These are phyloP conservation scores for Ichneumon xanthorius DNA, from an alignment of 2,888 invertebrate genomes.

Conservation along the genomic window DNA sequence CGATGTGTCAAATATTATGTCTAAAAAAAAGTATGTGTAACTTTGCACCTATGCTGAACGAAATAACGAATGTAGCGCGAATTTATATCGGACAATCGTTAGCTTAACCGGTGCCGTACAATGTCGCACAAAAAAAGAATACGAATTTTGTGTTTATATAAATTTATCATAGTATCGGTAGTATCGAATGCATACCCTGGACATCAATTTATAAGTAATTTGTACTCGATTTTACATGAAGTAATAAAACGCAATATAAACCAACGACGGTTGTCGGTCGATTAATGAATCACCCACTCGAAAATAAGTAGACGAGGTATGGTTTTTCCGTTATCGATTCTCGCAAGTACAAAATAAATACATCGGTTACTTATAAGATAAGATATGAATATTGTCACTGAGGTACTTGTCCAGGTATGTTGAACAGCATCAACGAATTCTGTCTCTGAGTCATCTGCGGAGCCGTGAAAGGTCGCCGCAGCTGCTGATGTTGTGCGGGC, in stretches of 20 bases:
- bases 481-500: conserved; percentile 52
- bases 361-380: conserved; percentile 54
- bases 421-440: conserved; percentile 69
- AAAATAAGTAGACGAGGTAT: not conserved
- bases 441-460: conserved; percentile 72
- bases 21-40: not conserved
- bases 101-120: conserved; percentile 20
- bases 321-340: conserved; percentile 37
- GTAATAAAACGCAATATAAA: conserved; percentile 52
- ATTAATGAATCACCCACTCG: not conserved
- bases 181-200: conserved; percentile 3
- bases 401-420: conserved; percentile 78
- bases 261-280: not conserved
- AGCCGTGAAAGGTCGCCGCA: conserved; percentile 77
- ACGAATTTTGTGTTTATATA: conserved; percentile 27
- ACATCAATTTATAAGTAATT: conserved; percentile 45
- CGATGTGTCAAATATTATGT: conserved; percentile 43
- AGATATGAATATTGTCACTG: conserved; percentile 64
- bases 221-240: conserved; percentile 54
- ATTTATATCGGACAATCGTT: conserved; percentile 10
- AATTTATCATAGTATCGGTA: conserved; percentile 16
- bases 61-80: conserved; percentile 2
- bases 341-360: conserved; percentile 66
- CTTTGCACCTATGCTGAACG: not conserved
- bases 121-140: conserved; percentile 28